Conservation (phyloP, 2,113 vertebrate genomes). For the Nymphicus hollandicus region DNA sequence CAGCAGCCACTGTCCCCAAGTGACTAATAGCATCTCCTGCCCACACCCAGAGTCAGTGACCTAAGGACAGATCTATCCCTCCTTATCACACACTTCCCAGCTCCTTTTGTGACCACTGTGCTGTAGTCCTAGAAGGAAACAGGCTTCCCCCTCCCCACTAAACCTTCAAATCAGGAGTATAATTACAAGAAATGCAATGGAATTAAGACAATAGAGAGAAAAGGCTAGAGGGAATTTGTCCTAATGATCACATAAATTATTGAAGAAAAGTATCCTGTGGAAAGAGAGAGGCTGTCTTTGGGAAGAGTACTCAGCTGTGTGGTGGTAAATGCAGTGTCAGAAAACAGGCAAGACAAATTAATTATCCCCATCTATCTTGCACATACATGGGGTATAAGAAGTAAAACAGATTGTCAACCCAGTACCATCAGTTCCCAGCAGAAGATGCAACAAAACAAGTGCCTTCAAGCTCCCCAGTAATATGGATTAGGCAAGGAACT, state of each 20-base stretch:
- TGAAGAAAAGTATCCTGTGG: not conserved
- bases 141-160: not conserved
- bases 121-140: not conserved
- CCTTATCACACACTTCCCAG: not conserved
- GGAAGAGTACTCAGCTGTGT: not conserved
- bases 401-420: not conserved
- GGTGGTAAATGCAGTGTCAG: not conserved
- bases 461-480: not conserved
- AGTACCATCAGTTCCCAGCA: not conserved
- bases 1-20: not conserved
- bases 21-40: not conserved
- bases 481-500: not conserved
- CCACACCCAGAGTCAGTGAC: not conserved
- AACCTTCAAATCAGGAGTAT: not conserved
- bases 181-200: not conserved
- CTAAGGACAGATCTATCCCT: not conserved
- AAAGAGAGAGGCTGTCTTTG: not conserved
- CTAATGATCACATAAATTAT: not conserved
- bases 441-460: not conserved
- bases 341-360: not conserved
- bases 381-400: not conserved
- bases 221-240: not conserved
- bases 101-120: not conserved
- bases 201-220: not conserved
- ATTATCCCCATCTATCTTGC: not conserved